These are phyloP conservation scores for Homarus gammarus DNA, from an alignment of 2,888 invertebrate genomes.

Conservation along the genomic window DNA sequence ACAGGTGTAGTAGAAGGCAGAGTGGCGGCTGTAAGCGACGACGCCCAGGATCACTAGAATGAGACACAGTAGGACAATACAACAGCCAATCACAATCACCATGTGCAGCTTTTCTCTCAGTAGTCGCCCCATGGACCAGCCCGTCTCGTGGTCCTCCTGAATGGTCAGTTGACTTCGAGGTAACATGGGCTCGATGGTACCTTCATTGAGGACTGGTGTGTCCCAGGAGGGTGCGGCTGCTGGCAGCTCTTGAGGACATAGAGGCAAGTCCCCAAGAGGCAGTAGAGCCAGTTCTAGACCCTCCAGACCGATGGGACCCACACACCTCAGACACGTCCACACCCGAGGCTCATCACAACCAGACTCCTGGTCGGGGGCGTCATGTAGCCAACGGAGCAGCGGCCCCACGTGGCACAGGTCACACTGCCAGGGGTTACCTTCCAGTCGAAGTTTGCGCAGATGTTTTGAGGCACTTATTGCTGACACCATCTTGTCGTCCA, in stretches of 20 bases:
- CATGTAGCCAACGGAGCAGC: constrained; percentile 77
- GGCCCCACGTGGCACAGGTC: constrained; percentile 77
- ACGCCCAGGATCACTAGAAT: constrained; percentile 81
- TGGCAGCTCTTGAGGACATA: constrained; percentile 38
- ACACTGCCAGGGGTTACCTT: constrained; percentile 78
- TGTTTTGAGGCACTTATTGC: constrained; percentile 71
- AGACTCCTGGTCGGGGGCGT: constrained; percentile 75
- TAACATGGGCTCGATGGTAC: constrained; percentile 38
- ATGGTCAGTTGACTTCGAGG: constrained; percentile 44
- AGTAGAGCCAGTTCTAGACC: constrained; percentile 62
- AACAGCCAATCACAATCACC: constrained; percentile 81
- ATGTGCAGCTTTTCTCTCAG: constrained; percentile 42
- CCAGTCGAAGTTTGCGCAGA: constrained; percentile 75
- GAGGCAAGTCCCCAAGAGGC: constrained; percentile 66
- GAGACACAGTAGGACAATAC: constrained; percentile 81
- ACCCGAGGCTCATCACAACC: constrained; percentile 75
- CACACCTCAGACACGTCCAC: constrained; percentile 66
- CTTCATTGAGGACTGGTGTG: constrained; percentile 40
- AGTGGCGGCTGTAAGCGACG: constrained; percentile 85
- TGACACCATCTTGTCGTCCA: constrained; percentile 76
- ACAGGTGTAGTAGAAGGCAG: constrained; percentile 88
- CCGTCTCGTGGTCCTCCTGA: not conserved
- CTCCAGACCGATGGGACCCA: constrained; percentile 46
- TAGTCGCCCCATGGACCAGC: constrained; percentile 40
- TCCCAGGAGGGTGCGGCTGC: constrained; percentile 33